Evolutionary conservation across 2,888 invertebrate species (phyloP), one percentile per base, ranked within the genome.

Genomic region (Portevinia maculata): DNA sequence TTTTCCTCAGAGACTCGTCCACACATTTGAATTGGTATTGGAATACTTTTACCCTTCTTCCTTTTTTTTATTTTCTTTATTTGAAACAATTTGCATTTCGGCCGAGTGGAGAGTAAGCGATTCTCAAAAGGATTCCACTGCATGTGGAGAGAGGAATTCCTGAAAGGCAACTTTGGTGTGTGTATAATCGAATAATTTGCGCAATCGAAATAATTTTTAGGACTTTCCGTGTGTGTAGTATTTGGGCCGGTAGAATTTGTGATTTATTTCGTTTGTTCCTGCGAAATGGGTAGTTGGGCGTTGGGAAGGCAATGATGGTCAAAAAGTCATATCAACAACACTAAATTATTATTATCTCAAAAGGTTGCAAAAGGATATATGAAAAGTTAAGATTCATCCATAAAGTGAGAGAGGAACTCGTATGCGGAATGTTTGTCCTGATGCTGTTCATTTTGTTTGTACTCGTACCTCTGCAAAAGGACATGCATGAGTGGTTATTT

Each of bases 321-420:
- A 90, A 91, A n/a, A 90, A 91, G 90, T 89, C 90, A 90, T 90
- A 90, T 91, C 90, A 90, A 90, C 91, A 91, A 87, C 89, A 90
- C 89, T 90, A 90, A 90, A 90, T 90, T 91, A 90, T 90, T 90
- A 92, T 93, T 86, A 91, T 93, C 88, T 90, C 91, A 87, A 89
- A 90, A 90, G 90, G 89, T 89, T 89, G 88, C 87, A 88, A 71
- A 83, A 62, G 79, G 83, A 78, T 83, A n/a, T n/a, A 50, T 62
- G 78, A 78, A 78, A 83, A 78, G 83, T 83, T 78, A 50, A 44
- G 21, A 44, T 39, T 39, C 39, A 39, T 5, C 32, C 24, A 44
- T 44, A 60, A 30, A 52, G 53, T 39, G 28, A 15, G 19, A 1
- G 41, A 9, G 7, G 44, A 7, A 32, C 32, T 32, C 70, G 64